These are phyloP conservation scores for Neelides folsomi DNA, from an alignment of 2,888 invertebrate genomes.

Conservation along the genomic window DNA sequence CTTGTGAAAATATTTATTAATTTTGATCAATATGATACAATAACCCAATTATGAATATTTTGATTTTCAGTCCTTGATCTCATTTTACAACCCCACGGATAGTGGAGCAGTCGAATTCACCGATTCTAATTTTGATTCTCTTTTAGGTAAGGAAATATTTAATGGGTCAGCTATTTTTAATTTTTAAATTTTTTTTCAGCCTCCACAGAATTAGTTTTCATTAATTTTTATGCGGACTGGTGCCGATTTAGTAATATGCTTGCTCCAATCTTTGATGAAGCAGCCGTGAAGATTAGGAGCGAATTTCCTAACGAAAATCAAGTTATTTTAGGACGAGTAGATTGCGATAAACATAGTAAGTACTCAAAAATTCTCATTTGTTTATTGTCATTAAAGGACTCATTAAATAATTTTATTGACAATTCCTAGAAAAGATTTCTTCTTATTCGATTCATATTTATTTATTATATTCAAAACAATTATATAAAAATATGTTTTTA, in stretches of 20 bases:
- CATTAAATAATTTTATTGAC: not conserved
- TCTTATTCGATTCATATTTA: not conserved
- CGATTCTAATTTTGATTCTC: conserved; percentile 67
- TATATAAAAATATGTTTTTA: conserved; percentile 35
- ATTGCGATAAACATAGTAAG: conserved; percentile 82
- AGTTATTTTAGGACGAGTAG: conserved; percentile 90
- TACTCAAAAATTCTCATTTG: conserved; percentile 12
- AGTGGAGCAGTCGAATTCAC: conserved; percentile 71
- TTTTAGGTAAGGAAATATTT: conserved; percentile 52
- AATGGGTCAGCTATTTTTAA: conserved; percentile 2
- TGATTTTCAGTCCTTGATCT: conserved; percentile 41
- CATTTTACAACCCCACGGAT: conserved; percentile 61
- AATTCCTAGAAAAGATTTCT: not conserved
- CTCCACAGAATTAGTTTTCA: conserved; percentile 88
- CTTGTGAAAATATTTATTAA: no score
- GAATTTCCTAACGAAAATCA: conserved; percentile 55
- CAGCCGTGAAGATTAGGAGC: conserved; percentile 68
- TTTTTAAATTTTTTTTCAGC: conserved; percentile 49
- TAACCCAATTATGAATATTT: not conserved
- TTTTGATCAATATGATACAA: not conserved
- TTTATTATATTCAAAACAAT: not conserved
- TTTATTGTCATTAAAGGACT: not conserved
- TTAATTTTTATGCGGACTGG: conserved; percentile 99
- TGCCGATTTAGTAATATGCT: conserved; percentile 96
- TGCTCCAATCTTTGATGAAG: conserved; percentile 92